Conservation (phyloP, 2,113 vertebrate species). For the Hypomesus transpacificus region DNA sequence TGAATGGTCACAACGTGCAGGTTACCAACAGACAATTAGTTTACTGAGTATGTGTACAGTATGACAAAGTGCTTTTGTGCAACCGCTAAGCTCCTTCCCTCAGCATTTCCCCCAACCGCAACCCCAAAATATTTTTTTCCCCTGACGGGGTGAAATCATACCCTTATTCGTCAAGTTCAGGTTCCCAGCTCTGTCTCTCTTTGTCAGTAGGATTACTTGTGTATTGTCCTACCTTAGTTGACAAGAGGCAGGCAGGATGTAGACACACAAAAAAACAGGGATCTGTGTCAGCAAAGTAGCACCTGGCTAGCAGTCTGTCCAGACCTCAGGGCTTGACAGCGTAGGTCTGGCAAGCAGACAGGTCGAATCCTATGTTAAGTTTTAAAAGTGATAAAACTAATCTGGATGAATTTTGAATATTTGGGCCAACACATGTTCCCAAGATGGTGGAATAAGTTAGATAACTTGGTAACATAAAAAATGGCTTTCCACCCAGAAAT, state of each 20-base stretch:
- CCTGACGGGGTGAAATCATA: conserved; percentile 26
- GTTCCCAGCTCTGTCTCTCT: conserved; percentile 16
- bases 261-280: neutral
- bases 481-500: too few species aligned
- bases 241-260: neutral
- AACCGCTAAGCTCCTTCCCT: conserved; percentile 1
- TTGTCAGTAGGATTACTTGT: conserved; percentile 14
- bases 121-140: conserved; percentile 19
- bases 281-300: conserved; percentile 7
- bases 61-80: neutral
- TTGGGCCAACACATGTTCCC: neutral
- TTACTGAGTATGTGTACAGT: neutral
- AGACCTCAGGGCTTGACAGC: neutral
- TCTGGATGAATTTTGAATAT: neutral
- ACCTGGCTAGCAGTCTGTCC: conserved; percentile 12
- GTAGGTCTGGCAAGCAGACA: neutral
- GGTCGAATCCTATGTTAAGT: neutral
- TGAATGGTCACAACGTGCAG: too few species aligned
- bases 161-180: conserved; percentile 21
- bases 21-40: too few species aligned
- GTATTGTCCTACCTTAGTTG: conserved; percentile 3
- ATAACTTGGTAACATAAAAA: neutral
- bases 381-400: neutral
- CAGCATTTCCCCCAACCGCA: conserved; percentile 8
- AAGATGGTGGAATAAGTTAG: neutral